A percentile compares a stretch with the other conserved stretches of the same genome.
phyloP scores from a whole-genome alignment of 2,888 invertebrate genomes.

The Eutolmus rufibarbis region DNA sequence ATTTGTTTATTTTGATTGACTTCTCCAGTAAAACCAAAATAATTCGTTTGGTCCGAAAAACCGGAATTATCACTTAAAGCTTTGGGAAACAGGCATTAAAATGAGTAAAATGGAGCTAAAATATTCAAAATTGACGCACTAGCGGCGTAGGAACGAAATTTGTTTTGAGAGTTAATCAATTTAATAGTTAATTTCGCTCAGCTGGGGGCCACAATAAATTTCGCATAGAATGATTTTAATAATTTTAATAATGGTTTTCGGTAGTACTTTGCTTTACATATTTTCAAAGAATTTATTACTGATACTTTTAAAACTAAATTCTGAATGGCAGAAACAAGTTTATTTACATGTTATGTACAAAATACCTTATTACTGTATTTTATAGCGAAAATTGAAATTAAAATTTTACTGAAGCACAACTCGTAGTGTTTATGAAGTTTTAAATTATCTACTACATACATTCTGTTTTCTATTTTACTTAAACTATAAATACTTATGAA shows the following conservation, averaged over 20 bases:
- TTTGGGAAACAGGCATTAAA: no score
- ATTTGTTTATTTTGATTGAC: no score
- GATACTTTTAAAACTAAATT: neutral
- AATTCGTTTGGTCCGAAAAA: neutral
- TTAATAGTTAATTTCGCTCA: neutral
- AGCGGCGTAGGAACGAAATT: neutral
- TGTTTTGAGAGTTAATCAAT: neutral
- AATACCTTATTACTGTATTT: neutral
- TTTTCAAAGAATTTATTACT: neutral
- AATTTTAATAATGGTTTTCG: neutral
- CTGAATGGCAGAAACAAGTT: neutral
- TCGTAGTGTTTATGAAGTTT: neutral
- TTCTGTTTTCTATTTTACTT: neutral
- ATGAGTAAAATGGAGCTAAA: no score
- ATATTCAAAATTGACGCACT: neutral
- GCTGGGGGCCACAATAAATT: no score
- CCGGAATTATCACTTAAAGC: no score
- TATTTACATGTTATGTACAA: conserved; percentile 9
- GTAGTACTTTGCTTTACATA: neutral
- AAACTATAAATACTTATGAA: neutral
- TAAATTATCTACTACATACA: neutral
- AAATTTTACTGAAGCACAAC: neutral
- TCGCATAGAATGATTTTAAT: neutral
- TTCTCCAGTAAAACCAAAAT: no score
- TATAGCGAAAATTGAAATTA: neutral